Evolutionary conservation across 2,113 vertebrate species (phyloP), one percentile per base, ranked within the genome.

Genomic region (Lampris incognitus): DNA sequence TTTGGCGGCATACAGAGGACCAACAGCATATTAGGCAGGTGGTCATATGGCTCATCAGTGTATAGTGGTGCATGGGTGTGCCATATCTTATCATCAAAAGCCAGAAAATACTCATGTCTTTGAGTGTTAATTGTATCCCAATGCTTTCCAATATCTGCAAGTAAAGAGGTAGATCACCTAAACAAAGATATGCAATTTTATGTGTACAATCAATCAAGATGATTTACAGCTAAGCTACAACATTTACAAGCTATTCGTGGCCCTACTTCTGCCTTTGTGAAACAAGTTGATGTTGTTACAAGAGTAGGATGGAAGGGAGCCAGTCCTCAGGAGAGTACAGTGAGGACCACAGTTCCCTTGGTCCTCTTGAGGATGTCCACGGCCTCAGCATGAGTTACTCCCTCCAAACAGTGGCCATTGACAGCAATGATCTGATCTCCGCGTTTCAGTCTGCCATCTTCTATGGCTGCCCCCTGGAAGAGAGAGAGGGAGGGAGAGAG

Each of bases 391-490:
- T 97, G 96, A 59, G 95, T 96, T n/a, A 96, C 94, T 0, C 96
- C 97, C 88, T 97, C 95, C 78, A 99, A 94, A 74, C 95, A 96
- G 82, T 95, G 96, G 49, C 96, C 96, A 1, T 98, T 99, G 84
- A 97, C 97, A 54, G 96, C 95, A 57, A 98, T 94, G 78, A 99
- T 97, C 87, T 97, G 96, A 90, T 99, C 97, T 0, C 97, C 97
- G 0, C 94, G 92, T 81, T 95, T 96, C 57, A 99, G 91, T 54
- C 92, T 94, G 57, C 97, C 96, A 13, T 98, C 97, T 91, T 97
- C 96, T 1, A 96, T 83, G 8, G 98, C 97, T 44, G 97, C 97
- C 62, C 97, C 98, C 98, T 99, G 76, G 36, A 48, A 59, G 52
- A 67, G 0, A 52, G 46, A 74, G 36, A 57, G 37, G 38, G 42